These are phyloP conservation scores for Caenorhabditis sinica DNA, from an alignment of 2,888 invertebrate species.

Conservation along the genomic window DNA sequence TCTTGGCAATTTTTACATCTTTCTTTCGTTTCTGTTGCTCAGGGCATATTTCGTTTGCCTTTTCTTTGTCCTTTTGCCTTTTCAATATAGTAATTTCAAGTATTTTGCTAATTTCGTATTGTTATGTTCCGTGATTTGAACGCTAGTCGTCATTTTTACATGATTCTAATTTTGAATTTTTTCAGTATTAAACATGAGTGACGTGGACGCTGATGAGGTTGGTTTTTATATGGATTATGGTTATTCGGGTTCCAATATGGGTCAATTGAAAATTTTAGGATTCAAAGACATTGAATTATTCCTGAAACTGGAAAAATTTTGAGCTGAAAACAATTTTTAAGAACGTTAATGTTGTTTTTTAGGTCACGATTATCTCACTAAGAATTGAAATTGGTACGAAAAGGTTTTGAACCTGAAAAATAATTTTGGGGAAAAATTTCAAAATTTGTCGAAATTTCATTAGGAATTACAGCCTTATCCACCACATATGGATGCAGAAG, in stretches of 20 bases:
- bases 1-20: constrained; percentile 20
- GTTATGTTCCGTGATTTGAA: not conserved
- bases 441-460: constrained; percentile 4
- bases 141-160: too few relatives aligned
- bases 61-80: not conserved
- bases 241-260: not conserved
- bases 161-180: not conserved
- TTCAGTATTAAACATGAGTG: constrained; percentile 54
- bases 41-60: too few relatives aligned
- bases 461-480: constrained; percentile 40
- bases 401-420: not conserved
- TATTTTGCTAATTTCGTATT: not conserved
- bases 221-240: not conserved
- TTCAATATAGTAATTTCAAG: not conserved
- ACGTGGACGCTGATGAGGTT: constrained; percentile 72
- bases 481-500: constrained; percentile 57
- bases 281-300: too few relatives aligned
- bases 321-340: too few relatives aligned
- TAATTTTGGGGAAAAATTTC: not conserved
- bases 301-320: too few relatives aligned
- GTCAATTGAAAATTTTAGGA: not conserved
- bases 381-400: too few relatives aligned
- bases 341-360: too few relatives aligned
- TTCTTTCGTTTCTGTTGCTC: too few relatives aligned
- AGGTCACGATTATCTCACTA: too few relatives aligned